phyloP scores from a whole-genome alignment of 2,888 invertebrate genomes.

The Crepidodera aurea region DNA sequence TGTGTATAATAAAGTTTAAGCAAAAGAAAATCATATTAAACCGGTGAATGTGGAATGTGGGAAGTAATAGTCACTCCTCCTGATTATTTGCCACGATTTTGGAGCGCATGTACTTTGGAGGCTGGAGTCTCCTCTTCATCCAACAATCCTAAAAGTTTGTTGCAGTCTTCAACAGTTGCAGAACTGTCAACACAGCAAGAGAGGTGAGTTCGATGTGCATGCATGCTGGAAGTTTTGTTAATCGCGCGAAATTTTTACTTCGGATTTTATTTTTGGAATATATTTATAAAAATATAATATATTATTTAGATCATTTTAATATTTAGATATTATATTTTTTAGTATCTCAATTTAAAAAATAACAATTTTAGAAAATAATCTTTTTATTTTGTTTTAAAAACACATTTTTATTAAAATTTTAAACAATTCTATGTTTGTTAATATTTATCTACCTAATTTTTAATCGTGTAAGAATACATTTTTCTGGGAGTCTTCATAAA shows the following conservation, averaged over 20 bases:
- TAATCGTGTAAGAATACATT: no score
- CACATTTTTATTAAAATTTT: no score
- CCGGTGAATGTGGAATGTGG: constrained; percentile 40
- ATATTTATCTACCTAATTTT: no score
- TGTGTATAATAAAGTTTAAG: constrained; percentile 21
- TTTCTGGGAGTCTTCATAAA: no score
- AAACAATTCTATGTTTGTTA: no score
- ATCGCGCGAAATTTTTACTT: not conserved
- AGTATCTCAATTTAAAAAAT: no score
- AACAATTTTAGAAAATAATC: no score
- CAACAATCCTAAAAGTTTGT: constrained; percentile 45
- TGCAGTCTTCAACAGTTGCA: constrained; percentile 47
- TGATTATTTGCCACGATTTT: constrained; percentile 47
- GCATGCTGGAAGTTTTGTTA: constrained; percentile 2
- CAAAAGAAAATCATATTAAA: constrained; percentile 37
- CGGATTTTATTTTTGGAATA: not conserved
- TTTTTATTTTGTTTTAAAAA: no score
- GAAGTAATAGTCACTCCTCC: constrained; percentile 49
- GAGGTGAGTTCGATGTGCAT: constrained; percentile 46
- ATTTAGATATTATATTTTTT: no score
- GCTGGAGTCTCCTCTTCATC: constrained; percentile 38
- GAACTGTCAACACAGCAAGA: constrained; percentile 45
- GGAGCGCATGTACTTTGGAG: constrained; percentile 46
- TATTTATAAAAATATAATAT: no score
- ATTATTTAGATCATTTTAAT: no score